Conservation (phyloP, 2,113 vertebrate genomes). For the Columba livia region DNA sequence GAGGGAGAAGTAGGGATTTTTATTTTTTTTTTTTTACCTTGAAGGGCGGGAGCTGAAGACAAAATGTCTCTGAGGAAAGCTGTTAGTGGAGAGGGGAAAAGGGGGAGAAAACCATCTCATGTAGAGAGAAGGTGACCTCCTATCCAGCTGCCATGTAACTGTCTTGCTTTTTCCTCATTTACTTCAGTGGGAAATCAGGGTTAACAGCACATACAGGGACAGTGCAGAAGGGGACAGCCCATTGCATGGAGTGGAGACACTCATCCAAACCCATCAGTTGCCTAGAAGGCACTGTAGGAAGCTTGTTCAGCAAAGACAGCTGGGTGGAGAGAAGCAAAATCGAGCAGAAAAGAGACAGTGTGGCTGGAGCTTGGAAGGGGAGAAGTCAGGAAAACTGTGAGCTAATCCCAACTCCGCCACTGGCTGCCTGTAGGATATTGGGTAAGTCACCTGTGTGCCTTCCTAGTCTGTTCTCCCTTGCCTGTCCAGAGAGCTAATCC, state of each 20-base stretch:
- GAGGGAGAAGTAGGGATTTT: background rate
- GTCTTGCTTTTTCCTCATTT: background rate
- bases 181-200: slow-evolving; percentile 42
- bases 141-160: background rate
- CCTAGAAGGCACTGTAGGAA: slow-evolving; percentile 7
- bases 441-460: background rate
- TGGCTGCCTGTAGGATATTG: background rate
- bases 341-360: background rate
- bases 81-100: background rate
- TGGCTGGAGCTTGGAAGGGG: background rate
- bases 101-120: background rate
- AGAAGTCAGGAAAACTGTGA: background rate
- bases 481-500: background rate
- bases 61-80: background rate
- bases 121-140: background rate
- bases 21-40: background rate
- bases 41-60: background rate
- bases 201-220: slow-evolving; percentile 14
- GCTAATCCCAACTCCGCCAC: background rate
- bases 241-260: slow-evolving; percentile 2
- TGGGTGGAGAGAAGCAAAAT: slow-evolving; percentile 2
- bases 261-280: slow-evolving; percentile 56
- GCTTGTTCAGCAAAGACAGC: background rate
- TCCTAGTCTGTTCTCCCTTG: background rate
- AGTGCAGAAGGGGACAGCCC: background rate